Conservation (phyloP, 2,113 vertebrate genomes). For the Embiotoca jacksoni region DNA sequence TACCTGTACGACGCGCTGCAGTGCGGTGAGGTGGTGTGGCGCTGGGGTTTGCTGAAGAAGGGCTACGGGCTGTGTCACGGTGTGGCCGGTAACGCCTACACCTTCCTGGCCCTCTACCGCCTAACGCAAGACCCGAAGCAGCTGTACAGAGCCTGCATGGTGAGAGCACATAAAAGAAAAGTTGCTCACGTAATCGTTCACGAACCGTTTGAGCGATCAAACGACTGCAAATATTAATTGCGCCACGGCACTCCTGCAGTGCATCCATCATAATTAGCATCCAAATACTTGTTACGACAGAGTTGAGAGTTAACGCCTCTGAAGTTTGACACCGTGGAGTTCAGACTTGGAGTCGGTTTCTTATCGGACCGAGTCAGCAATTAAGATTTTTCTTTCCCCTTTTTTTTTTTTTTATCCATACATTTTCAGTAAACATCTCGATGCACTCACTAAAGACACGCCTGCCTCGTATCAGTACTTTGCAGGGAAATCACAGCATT, state of each 20-base stretch:
- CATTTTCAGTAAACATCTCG: background rate
- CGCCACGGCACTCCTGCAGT: background rate
- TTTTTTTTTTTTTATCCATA: background rate
- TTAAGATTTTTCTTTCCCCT: no score
- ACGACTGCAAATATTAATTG: conserved; percentile 7
- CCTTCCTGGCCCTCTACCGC: conserved; percentile 91
- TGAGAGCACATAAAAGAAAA: conserved; percentile 64
- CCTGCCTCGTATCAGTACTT: no score
- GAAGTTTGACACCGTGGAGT: background rate
- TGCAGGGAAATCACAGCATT: background rate
- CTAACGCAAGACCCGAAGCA: conserved; percentile 90
- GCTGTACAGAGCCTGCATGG: conserved; percentile 96
- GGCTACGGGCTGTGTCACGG: conserved; percentile 97
- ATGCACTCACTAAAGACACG: background rate
- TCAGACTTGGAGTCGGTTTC: background rate
- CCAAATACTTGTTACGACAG: background rate
- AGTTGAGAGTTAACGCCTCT: background rate
- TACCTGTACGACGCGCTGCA: conserved; percentile 90
- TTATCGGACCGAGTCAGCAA: no score
- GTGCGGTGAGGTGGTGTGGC: conserved; percentile 94
- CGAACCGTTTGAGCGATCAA: background rate
- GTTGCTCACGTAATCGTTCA: background rate
- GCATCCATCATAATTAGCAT: conserved; percentile 37
- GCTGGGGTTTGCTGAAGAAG: conserved; percentile 91
- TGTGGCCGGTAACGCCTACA: conserved; percentile 92